Evolutionary conservation across 2,888 invertebrate genomes (phyloP).

Genomic region (Belgica antarctica): DNA sequence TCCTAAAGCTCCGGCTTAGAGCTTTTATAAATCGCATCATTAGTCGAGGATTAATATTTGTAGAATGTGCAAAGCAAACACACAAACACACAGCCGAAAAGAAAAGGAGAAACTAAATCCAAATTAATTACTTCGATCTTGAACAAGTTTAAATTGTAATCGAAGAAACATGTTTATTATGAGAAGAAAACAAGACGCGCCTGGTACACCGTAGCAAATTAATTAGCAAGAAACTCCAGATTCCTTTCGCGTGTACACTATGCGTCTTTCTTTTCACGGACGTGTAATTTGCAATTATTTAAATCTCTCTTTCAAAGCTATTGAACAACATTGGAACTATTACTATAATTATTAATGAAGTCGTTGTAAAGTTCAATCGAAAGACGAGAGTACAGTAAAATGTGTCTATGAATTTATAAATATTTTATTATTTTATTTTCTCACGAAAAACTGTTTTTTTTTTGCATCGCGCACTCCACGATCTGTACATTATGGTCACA

Average conservation of each 20-base stretch:
- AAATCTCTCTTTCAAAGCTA: conserved; percentile 12
- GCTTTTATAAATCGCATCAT: conserved; percentile 41
- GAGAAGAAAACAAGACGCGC: neutral
- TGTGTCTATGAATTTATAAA: conserved; percentile 30
- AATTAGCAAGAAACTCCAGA: conserved; percentile 37
- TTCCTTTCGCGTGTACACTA: conserved; percentile 27
- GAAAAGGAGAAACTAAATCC: conserved; percentile 35
- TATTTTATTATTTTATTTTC: conserved; percentile 27
- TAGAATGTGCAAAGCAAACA: conserved; percentile 5
- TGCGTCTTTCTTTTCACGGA: conserved; percentile 24
- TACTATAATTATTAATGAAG: conserved; percentile 33
- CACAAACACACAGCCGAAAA: neutral
- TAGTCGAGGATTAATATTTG: conserved; percentile 40
- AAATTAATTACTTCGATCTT: conserved; percentile 39
- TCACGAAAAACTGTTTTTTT: conserved; percentile 26
- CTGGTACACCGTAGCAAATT: neutral
- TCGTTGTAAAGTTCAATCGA: conserved; percentile 8
- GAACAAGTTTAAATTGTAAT: conserved; percentile 42
- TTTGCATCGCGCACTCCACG: conserved; percentile 24
- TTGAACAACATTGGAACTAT: conserved; percentile 12
- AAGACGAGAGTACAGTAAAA: too few species aligned
- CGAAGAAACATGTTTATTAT: conserved; percentile 14
- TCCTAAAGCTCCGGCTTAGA: neutral
- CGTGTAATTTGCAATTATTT: conserved; percentile 23
- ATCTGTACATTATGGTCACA: conserved; percentile 19